A percentile compares a stretch with the other conserved stretches of the same genome.
These are phyloP conservation scores for Iguana delicatissima DNA, from an alignment of 2,797 vertebrate genomes.

Conservation along the genomic window DNA sequence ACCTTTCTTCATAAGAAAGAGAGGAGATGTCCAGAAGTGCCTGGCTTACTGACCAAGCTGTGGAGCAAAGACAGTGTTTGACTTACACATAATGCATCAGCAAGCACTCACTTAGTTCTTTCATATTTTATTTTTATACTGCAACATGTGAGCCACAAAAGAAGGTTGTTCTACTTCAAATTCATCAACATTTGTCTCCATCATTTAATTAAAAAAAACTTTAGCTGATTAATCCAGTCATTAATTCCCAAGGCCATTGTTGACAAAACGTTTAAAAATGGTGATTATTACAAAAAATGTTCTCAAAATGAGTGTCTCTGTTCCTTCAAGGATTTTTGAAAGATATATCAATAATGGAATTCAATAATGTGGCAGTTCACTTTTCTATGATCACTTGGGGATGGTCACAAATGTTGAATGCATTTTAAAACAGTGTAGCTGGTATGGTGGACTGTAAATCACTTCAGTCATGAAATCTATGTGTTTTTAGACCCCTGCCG, in stretches of 20 bases:
- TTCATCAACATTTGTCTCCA: background rate
- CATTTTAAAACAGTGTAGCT: background rate
- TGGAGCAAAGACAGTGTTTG: background rate
- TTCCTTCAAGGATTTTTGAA: background rate
- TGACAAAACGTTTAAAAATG: background rate
- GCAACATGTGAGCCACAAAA: background rate
- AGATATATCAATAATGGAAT: background rate
- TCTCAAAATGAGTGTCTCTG: background rate
- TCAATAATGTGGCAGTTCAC: background rate
- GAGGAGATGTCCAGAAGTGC: background rate
- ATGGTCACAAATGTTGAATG: too few relatives aligned
- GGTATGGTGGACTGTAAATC: too few relatives aligned
- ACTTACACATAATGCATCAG: background rate
- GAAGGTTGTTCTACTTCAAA: background rate
- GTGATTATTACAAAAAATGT: background rate
- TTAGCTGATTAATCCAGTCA: background rate
- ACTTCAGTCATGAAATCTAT: background rate
- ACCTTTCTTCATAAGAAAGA: background rate
- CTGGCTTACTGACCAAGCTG: background rate
- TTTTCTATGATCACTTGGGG: background rate
- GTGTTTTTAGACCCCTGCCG: background rate
- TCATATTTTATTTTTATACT: background rate
- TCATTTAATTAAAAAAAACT: background rate
- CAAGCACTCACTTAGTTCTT: background rate
- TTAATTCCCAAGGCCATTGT: background rate